A percentile compares a stretch with the other conserved stretches of the same genome.
Evolutionary conservation across 2,113 vertebrate genomes (phyloP).

Genomic region (Platysteira castanea): DNA sequence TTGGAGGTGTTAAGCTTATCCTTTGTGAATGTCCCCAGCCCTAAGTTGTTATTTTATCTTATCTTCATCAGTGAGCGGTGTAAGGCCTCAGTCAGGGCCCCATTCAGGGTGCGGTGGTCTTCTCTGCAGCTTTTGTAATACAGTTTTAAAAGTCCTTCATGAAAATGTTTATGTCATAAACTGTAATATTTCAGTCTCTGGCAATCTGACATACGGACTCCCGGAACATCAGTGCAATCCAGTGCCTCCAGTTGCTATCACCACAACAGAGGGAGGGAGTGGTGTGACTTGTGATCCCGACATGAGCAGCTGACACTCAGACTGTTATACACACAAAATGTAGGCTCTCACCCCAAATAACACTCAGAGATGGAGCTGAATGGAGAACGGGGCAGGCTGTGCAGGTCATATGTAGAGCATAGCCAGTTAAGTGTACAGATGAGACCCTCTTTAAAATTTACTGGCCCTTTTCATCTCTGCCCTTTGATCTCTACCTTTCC

Average conservation of each 20-base stretch:
- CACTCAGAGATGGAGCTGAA: neutral
- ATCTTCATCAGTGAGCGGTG: no score
- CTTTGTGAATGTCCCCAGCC: no score
- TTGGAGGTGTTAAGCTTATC: no score
- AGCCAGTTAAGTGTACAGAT: neutral
- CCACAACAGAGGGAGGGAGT: rapidly evolving
- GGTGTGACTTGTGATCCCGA: neutral
- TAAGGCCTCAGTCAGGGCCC: no score
- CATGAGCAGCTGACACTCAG: neutral
- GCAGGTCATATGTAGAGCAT: neutral
- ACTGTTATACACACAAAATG: neutral
- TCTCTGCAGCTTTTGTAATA: no score
- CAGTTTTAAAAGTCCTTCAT: no score
- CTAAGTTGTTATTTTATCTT: no score
- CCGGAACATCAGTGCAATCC: neutral
- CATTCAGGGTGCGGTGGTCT: no score
- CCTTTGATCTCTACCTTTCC: neutral
- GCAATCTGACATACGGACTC: neutral
- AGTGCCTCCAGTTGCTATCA: neutral
- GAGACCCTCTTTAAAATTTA: neutral
- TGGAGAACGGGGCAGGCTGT: neutral
- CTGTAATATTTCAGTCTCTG: no score
- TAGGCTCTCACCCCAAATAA: neutral
- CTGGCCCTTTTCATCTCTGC: neutral
- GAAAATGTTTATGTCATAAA: no score